Conservation (phyloP, 2,888 invertebrate species). For the Steromphala cineraria region DNA sequence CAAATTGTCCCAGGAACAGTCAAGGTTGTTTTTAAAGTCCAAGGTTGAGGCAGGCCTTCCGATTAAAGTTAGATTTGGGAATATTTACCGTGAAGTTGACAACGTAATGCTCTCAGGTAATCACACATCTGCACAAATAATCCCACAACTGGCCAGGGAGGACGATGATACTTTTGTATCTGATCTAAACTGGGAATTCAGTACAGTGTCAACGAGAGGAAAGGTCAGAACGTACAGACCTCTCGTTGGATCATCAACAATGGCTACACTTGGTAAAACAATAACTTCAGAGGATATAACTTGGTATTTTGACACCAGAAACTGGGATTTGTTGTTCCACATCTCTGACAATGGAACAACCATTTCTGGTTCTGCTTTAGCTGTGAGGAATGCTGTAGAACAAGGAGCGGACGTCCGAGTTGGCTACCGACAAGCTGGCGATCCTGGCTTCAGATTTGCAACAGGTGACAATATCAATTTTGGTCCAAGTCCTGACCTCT, state of each 20-base stretch:
- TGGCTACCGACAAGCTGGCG: neutral
- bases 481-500: neutral
- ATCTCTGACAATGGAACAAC: neutral
- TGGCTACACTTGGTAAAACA: neutral
- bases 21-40: neutral
- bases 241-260: neutral
- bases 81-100: neutral
- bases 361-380: neutral
- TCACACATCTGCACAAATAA: neutral
- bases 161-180: neutral
- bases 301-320: neutral
- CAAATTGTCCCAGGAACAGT: no score
- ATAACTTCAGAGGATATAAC: neutral
- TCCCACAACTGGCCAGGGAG: neutral
- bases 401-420: neutral
- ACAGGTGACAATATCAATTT: neutral
- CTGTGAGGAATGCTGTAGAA: neutral
- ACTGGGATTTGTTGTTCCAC: neutral
- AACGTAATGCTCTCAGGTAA: neutral
- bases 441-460: neutral
- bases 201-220: neutral
- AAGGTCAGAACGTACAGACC: neutral
- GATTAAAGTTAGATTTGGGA: neutral
- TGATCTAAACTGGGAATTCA: neutral
- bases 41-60: neutral